Base-by-base conservation (phyloP, 2,113 vertebrate species). In the Indicator indicator region DNA sequence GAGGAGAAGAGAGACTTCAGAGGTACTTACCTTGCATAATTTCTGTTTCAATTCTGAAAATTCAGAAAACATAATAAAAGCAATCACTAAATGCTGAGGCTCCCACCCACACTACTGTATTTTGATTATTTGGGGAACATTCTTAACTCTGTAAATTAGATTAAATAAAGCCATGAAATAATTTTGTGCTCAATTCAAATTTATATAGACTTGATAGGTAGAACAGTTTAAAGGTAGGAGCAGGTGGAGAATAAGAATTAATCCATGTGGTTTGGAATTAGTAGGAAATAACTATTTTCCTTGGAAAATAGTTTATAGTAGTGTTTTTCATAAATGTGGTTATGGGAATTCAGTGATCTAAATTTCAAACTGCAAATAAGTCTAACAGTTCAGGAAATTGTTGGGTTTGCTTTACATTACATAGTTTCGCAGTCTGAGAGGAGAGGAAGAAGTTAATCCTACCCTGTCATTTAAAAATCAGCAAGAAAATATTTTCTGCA, bases 1-100 rank as follows among this genome's bases (percentile, higher is more conserved):
- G 99, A 99, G 14, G 99, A 99, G 54, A 99, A 98, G 97, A 99
- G 98, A 95, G 99, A 99, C 96, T 98, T 99, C 72, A 98, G 98
- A 99, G 99, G 98, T 99, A 98, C 78, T 44, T 77, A 15, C 30
- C 42, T 77, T 77, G 11, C 3, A 8, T 92, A 1, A 38, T 72
- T 82, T 82, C 36, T 89, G 13, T 74, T 85, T 58, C 3, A 33
- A 9, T 68, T 81, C 55, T 81, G 28, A 74, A 89, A 78, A 67
- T 55, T 2, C 11, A 30, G 21, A n/a, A 59, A n/a, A 17, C 2
- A 4, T n/a, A 33, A 16, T 44, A 36, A 40, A 86, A 79, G 20
- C 70, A 88, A 40, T 6, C 7, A 36, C n/a, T 59, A 27, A 84
- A 40, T 79, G n/a, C 24, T 73, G 59, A 79, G 16, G 16, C 36